Evolutionary conservation across 2,797 vertebrate genomes (phyloP), one percentile per base, ranked within the genome.

Genomic region (Cirrhinus molitorella): DNA sequence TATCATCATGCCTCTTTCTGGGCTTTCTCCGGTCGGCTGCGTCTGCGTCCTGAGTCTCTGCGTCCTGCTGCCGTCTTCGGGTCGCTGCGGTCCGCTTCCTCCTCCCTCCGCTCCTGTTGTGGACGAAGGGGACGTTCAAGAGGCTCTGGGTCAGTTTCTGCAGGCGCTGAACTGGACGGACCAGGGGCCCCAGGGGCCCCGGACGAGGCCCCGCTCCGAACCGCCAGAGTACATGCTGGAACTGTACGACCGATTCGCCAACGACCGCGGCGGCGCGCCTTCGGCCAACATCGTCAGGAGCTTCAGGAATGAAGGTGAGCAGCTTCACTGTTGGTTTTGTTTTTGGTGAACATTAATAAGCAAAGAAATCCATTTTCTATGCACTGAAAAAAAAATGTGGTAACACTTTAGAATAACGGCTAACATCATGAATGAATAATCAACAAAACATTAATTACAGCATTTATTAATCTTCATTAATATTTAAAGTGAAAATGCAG

Each of bases 191-290:
- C 95, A 94, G 81, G 92, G 89, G 89, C 93, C 94, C 23, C 89
- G 89, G 47, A 91, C 93, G 0, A 92, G 93, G 88, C 72, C 87
- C 71, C 91, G 28, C 3, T 55, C 81, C 16, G 96, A 98, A 80
- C 94, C 97, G 0, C 96, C 97, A 19, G 97, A 99, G 88, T 98
- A 97, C 92, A 99, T 99, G 98, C 80, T 98, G 87, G 97, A 99
- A 88, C 95, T 99, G 73, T 99, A 98, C 92, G 95, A 97, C 87
- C 96, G 92, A 75, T 98, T 98, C 67, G 93, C 96, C 65, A 95
- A 91, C 0, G 96, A 98, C 86, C 95, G 90, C 77, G 94, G 95
- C 3, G 94, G 95, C 9, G 93, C 95, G 92, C 96, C 97, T 0
- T 96, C 96, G 0, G 96, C 96, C 83, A 97, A 96, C 86, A 96